Evolutionary conservation across 2,888 invertebrate genomes (phyloP), one percentile per base, ranked within the genome.

Genomic region (Furcula furcula): DNA sequence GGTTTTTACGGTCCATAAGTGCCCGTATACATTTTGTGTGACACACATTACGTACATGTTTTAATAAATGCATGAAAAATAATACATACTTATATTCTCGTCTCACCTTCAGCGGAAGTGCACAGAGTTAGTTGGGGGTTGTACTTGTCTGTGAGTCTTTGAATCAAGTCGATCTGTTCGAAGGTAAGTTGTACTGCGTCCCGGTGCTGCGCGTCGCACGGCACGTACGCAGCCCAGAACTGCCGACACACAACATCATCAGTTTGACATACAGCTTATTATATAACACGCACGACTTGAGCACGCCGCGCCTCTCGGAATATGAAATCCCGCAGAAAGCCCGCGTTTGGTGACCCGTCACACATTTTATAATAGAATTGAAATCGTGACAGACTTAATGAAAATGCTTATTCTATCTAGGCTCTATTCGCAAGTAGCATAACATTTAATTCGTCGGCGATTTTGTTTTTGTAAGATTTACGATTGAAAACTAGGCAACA

Each of bases 171-270:
- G 66, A 95, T 94, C 82, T 96, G 96, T 68, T 96, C 96, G 64
- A 96, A 90, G 18, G 95, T 94, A 59, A 94, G 89, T 70, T 95
- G 94, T 57, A 96, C 95, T 28, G 96, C 95, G 70, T 96, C 96
- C 62, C 94, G 93, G 76, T 94, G 93, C 76, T 95, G 95, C 28
- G 94, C 91, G 57, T 93, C 93, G 79, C 96, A 96, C 27, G 93
- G 93, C 63, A 94, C 95, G 89, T 95, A 96, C 46, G 94, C 94
- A 27, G 95, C 95, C 96, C 96, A 96, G 79, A 96, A 95, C 95
- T 96, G 90, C 37, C 80, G 50, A 55, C 59, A 63, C 47, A n/a
- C n/a, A n/a, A n/a, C n/a, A 55, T 38, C 36, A 61, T 46, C 46
- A 52, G 50, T 52, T 49, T 65, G 57, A 66, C 59, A 64, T 50